These are phyloP conservation scores for Himalopsyche japonica DNA, from an alignment of 2,888 invertebrate genomes.

Conservation along the genomic window DNA sequence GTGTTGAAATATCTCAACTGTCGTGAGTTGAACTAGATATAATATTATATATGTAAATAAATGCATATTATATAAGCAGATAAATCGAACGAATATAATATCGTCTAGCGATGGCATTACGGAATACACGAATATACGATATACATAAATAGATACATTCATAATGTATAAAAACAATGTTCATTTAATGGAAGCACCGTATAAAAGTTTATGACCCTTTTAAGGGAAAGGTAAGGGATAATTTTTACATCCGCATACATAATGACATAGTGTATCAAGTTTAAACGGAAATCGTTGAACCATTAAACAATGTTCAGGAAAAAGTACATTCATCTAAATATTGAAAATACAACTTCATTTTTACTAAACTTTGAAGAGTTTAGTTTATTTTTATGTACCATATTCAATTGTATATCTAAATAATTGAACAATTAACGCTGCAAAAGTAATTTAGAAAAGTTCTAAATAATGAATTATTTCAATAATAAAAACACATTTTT, in stretches of 20 bases:
- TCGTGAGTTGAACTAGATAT: background rate
- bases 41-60: background rate
- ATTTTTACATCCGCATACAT: background rate
- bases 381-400: too few species aligned
- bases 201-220: background rate
- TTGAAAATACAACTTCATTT: too few species aligned
- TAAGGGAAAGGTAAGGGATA: background rate
- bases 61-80: background rate
- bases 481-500: too few species aligned
- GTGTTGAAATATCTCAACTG: background rate
- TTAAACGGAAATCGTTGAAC: background rate
- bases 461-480: too few species aligned
- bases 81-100: background rate
- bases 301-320: background rate
- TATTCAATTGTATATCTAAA: too few species aligned
- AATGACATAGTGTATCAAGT: too few species aligned
- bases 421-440: too few species aligned
- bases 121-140: background rate
- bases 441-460: too few species aligned
- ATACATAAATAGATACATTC: background rate
- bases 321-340: too few species aligned
- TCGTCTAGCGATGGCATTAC: background rate
- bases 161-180: background rate
- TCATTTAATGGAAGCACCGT: background rate
- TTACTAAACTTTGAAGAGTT: too few species aligned